These are phyloP conservation scores for Aphidius gifuensis DNA, from an alignment of 1,140 invertebrate genomes.

Conservation along the genomic window DNA sequence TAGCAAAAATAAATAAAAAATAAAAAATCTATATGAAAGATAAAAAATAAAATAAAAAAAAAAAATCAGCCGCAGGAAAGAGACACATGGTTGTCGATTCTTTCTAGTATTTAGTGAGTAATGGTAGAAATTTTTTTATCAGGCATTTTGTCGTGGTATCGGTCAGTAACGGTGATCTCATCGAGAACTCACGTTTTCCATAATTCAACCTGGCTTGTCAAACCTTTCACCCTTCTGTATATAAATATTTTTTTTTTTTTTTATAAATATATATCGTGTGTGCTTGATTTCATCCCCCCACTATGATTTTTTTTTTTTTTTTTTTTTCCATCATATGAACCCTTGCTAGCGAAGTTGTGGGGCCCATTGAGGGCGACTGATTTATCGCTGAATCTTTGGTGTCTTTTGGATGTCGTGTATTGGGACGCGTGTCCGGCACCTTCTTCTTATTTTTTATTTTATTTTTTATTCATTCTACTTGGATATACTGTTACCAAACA, in stretches of 20 bases:
- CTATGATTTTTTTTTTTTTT: not conserved
- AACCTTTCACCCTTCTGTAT: constrained; percentile 23
- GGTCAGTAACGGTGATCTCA: constrained; percentile 37
- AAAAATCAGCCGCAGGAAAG: too few species aligned
- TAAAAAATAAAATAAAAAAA: too few species aligned
- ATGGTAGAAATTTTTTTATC: too few species aligned
- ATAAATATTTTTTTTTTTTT: constrained; percentile 28
- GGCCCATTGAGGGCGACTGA: not conserved
- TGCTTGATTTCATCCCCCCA: too few species aligned
- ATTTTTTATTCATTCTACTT: too few species aligned
- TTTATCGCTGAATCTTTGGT: not conserved
- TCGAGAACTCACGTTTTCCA: constrained; percentile 44
- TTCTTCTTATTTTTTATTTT: too few species aligned
- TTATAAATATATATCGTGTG: not conserved
- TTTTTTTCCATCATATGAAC: not conserved
- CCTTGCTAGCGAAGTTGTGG: not conserved
- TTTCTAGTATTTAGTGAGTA: too few species aligned
- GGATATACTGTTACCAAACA: too few species aligned
- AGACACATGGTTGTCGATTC: too few species aligned
- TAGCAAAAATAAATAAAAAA: too few species aligned
- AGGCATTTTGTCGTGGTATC: not conserved
- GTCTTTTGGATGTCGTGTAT: not conserved
- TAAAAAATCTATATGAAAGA: too few species aligned
- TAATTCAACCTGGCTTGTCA: constrained; percentile 40
- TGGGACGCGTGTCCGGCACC: not conserved